These are phyloP conservation scores for Diphyllodes magnificus DNA, from an alignment of 2,113 vertebrate genomes.

Conservation along the genomic window DNA sequence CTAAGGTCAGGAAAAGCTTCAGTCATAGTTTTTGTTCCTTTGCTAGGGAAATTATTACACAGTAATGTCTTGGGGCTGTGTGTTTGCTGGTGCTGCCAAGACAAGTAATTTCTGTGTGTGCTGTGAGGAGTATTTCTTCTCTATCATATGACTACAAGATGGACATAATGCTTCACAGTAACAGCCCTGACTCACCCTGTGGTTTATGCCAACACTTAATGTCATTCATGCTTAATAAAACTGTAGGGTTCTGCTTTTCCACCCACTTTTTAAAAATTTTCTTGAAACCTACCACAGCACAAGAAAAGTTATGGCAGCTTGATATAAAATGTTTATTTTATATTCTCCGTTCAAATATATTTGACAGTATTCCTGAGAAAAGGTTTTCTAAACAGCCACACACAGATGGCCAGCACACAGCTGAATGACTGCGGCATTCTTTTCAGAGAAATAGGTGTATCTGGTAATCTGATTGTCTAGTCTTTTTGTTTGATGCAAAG, in stretches of 20 bases:
- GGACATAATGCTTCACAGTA: conserved; percentile 20
- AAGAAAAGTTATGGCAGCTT: not conserved
- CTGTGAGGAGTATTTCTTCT: conserved; percentile 35
- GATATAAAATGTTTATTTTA: not conserved
- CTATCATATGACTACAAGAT: conserved; percentile 29
- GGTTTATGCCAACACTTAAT: conserved; percentile 40
- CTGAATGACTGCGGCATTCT: not conserved
- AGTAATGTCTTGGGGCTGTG: conserved; percentile 30
- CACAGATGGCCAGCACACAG: not conserved
- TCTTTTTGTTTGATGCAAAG: not conserved
- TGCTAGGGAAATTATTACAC: conserved; percentile 54
- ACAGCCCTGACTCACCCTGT: conserved; percentile 43
- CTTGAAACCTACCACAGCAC: not conserved
- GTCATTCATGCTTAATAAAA: conserved; percentile 58
- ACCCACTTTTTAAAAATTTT: conserved; percentile 18
- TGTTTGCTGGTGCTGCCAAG: conserved; percentile 22
- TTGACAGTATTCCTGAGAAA: not conserved
- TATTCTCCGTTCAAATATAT: not conserved
- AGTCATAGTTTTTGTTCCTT: conserved; percentile 49
- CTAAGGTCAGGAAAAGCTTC: conserved; percentile 50
- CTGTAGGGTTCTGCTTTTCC: conserved; percentile 26
- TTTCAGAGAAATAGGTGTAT: not conserved
- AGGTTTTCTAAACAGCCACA: not conserved
- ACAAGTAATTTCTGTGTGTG: conserved; percentile 40
- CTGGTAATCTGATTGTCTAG: not conserved